Conservation (phyloP, 2,113 vertebrate genomes). For the Eolophus roseicapilla region DNA sequence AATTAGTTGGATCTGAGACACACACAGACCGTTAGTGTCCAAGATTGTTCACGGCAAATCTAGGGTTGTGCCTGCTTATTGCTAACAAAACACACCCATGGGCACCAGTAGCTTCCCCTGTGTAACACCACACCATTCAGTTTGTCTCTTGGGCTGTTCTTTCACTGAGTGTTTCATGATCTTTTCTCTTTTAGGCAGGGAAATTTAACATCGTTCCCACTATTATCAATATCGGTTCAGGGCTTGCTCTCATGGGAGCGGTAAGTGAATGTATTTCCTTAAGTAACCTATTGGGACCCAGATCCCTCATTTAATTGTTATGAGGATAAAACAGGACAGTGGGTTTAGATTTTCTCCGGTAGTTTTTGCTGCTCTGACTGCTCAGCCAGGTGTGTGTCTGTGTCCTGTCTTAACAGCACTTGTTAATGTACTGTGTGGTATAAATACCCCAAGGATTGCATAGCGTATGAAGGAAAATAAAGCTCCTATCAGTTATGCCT, state of each 20-base stretch:
- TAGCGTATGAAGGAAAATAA: background rate
- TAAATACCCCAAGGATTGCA: background rate
- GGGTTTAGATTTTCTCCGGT: background rate
- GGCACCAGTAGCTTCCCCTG: background rate
- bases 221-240: conserved; percentile 89
- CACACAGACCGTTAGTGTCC: background rate
- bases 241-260: conserved; percentile 87
- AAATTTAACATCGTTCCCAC: conserved; percentile 95
- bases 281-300: background rate
- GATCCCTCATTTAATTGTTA: background rate
- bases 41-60: background rate
- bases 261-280: conserved; percentile 78
- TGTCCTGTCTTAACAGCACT: background rate
- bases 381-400: background rate
- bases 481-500: background rate
- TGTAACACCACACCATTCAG: background rate
- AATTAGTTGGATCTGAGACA: background rate
- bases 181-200: conserved; percentile 82
- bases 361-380: background rate
- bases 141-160: background rate
- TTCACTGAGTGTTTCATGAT: background rate
- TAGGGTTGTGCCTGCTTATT: background rate
- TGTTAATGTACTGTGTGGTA: background rate
- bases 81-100: background rate
- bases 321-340: accelerated